phyloP scores from a whole-genome alignment of 2,888 invertebrate species.

The Synergus japonicus region DNA sequence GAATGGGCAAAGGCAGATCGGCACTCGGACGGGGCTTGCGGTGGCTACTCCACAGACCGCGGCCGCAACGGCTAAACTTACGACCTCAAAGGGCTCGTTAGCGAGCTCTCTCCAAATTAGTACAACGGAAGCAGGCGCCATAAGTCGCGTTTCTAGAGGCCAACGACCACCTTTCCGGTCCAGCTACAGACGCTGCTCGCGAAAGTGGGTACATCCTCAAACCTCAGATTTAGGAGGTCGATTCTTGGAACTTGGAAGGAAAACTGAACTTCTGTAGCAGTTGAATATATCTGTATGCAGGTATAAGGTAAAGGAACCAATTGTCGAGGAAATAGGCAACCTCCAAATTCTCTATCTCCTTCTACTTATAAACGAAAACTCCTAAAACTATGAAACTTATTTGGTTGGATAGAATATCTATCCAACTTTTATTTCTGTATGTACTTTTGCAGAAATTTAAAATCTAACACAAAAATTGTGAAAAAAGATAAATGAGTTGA shows the following conservation, averaged over 20 bases:
- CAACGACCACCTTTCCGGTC: constrained; percentile 16
- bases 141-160: constrained; percentile 23
- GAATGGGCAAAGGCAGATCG: constrained; percentile 23
- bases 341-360: too few relatives aligned
- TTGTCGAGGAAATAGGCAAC: too few relatives aligned
- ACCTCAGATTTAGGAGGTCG: constrained; percentile 41
- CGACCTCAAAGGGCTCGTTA: constrained; percentile 75
- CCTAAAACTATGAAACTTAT: too few relatives aligned
- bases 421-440: too few relatives aligned
- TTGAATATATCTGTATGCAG: too few relatives aligned
- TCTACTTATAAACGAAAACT: too few relatives aligned
- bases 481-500: too few relatives aligned
- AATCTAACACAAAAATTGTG: too few relatives aligned
- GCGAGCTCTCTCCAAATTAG: constrained; percentile 71
- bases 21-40: constrained; percentile 53
- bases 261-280: too few relatives aligned
- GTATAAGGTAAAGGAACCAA: too few relatives aligned
- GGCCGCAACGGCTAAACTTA: constrained; percentile 63
- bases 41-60: constrained; percentile 50
- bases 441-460: too few relatives aligned
- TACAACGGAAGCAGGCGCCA: constrained; percentile 60
- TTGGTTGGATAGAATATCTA: too few relatives aligned
- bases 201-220: constrained; percentile 27
- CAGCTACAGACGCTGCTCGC: not conserved
- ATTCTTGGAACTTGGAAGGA: not conserved